A percentile compares a stretch with the other conserved stretches of the same genome.
These are phyloP conservation scores for Varanus komodoensis DNA, from an alignment of 2,113 vertebrate genomes.

Conservation along the genomic window DNA sequence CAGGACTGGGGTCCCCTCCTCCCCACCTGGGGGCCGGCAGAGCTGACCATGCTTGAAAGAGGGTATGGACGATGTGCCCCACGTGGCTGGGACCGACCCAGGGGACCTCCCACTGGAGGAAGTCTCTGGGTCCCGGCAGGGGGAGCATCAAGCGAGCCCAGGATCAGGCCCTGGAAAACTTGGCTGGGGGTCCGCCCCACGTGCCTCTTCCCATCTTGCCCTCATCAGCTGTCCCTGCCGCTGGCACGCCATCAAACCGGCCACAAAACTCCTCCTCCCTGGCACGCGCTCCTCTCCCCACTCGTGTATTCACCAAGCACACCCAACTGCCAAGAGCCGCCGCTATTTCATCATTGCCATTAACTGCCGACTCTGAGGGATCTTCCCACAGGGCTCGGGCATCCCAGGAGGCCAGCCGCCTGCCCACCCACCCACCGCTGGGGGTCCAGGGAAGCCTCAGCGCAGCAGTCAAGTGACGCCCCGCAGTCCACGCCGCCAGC, in stretches of 20 bases:
- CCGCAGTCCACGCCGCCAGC: neutral
- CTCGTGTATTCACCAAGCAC: neutral
- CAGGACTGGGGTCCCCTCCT: neutral
- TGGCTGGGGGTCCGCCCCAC: neutral
- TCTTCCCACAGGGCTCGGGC: neutral
- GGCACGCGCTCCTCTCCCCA: neutral
- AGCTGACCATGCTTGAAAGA: neutral
- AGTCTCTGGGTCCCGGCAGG: too few relatives aligned
- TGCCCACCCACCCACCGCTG: too few relatives aligned
- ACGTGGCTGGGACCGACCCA: neutral
- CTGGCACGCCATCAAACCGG: too few relatives aligned
- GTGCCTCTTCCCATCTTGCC: too few relatives aligned
- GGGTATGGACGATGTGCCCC: neutral
- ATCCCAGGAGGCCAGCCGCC: neutral
- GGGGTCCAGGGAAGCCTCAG: too few relatives aligned
- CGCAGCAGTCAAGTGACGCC: neutral
- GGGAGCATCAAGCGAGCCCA: neutral
- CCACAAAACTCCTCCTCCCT: neutral
- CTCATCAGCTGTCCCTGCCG: rapidly evolving
- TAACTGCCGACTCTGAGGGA: neutral
- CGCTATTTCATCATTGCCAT: neutral
- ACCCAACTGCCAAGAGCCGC: neutral
- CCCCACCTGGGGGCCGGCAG: neutral
- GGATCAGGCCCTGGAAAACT: neutral
- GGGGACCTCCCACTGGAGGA: neutral